Conservation (phyloP, 2,113 vertebrate species). For the Ptychochromis oligacanthus region DNA sequence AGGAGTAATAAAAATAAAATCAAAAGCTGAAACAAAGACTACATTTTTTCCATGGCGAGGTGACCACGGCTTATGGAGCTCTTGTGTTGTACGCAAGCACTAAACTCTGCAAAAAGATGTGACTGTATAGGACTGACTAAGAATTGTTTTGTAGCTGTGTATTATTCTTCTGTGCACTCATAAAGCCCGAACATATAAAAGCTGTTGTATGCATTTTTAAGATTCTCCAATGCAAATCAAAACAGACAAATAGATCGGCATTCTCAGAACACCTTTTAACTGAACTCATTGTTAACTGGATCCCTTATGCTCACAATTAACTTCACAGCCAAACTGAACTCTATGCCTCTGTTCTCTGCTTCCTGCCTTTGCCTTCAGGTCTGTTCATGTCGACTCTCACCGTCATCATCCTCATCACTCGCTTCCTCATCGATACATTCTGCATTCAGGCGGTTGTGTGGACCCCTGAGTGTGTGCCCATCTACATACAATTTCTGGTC, state of each 20-base stretch:
- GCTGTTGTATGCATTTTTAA: neutral
- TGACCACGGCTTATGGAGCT: neutral
- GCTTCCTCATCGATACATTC: conserved; percentile 95
- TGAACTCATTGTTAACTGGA: neutral
- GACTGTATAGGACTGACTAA: neutral
- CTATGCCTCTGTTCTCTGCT: neutral
- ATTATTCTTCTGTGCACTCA: neutral
- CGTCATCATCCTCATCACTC: conserved; percentile 93
- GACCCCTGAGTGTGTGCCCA: conserved; percentile 89
- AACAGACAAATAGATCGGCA: neutral
- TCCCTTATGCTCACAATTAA: neutral
- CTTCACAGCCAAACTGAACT: neutral
- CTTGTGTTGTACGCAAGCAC: neutral
- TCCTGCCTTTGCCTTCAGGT: conserved; percentile 75
- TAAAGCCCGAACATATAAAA: neutral
- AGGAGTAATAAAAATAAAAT: neutral
- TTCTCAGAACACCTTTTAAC: neutral
- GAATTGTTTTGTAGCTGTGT: neutral
- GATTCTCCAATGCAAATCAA: neutral
- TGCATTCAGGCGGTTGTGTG: conserved; percentile 89
- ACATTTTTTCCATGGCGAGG: neutral
- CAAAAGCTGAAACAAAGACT: neutral
- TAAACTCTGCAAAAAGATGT: neutral
- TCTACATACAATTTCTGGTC: conserved; percentile 96
- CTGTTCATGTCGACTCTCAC: conserved; percentile 95